Conservation (phyloP, 2,113 vertebrate species). For the Megatriorchis doriae region DNA sequence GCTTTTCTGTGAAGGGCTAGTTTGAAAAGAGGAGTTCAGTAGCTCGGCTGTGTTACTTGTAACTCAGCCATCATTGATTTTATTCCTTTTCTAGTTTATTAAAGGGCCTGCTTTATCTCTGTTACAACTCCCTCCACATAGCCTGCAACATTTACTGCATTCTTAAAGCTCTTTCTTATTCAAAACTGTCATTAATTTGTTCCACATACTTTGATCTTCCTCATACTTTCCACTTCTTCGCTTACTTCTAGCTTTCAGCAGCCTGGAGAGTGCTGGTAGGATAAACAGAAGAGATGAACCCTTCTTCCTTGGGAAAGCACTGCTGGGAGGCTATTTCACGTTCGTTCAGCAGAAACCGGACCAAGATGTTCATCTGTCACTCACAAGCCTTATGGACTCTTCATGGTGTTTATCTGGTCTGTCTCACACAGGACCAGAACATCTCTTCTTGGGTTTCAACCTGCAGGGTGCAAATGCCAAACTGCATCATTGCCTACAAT, state of each 20-base stretch:
- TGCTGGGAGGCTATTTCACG: neutral
- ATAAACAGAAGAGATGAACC: neutral
- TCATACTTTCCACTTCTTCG: neutral
- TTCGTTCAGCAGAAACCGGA: neutral
- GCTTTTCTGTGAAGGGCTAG: neutral
- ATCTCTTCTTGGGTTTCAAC: neutral
- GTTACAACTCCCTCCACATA: neutral
- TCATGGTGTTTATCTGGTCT: neutral
- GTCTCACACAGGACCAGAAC: neutral
- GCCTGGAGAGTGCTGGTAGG: neutral
- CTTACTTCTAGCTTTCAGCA: neutral
- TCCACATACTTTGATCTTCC: neutral
- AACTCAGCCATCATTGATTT: constrained; percentile 10
- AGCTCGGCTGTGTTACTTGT: neutral
- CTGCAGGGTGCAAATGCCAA: neutral
- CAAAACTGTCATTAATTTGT: neutral
- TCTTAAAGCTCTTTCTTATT: neutral
- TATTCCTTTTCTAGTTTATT: constrained; percentile 27
- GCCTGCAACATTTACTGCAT: neutral
- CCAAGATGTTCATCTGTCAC: neutral
- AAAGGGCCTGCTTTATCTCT: neutral
- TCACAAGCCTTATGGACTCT: neutral
- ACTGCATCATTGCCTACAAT: neutral
- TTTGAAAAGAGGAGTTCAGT: constrained; percentile 5
- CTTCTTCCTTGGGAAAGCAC: neutral